Evolutionary conservation across 2,113 vertebrate genomes (phyloP), one percentile per base, ranked within the genome.

Genomic region (Lasiurus cinereus): DNA sequence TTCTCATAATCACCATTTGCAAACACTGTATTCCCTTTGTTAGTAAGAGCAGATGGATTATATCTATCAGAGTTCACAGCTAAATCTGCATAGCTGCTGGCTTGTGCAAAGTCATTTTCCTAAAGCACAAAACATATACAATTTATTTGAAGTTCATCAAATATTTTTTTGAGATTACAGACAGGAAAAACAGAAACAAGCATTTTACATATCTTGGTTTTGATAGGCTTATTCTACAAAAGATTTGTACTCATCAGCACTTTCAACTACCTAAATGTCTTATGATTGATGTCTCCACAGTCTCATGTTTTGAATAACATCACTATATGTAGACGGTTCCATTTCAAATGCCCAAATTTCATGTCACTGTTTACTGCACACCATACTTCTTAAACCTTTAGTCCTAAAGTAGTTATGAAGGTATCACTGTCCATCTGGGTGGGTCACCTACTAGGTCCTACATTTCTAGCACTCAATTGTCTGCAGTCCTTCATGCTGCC

Each of bases 21-120:
- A 97, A 99, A 99, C 95, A 99, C 97, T 0, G 99, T 99, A 97
- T 99, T 99, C 92, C 99, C 99, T 98, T 99, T 99, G 98, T 99
- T 99, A 85, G 98, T 99, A 5, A 99, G 98, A 3, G 99, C 99
- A 69, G 99, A 99, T 1, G 99, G 99, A 96, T 99, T 99, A 87
- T 99, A 99, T 90, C 99, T 99, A 96, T 99, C 99, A 29, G 99
- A 98, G 80, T 94, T 99, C 98, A 99, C 98, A 89, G 99, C 99
- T 96, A 99, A 98, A 94, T 99, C 99, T 80, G 99, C 99, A 89
- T 99, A 99, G 86, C 98, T 98, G 85, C 99, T 98, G 52, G 99
- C 99, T 98, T 99, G 99, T 50, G 98, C 98, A 90, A 98, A 98
- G 93, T 99, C 99, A 83, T 99, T 99, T 97, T 99, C 99, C 99